Evolutionary conservation across 2,797 vertebrate genomes (phyloP).

Genomic region (Microctenopoma lineatum): DNA sequence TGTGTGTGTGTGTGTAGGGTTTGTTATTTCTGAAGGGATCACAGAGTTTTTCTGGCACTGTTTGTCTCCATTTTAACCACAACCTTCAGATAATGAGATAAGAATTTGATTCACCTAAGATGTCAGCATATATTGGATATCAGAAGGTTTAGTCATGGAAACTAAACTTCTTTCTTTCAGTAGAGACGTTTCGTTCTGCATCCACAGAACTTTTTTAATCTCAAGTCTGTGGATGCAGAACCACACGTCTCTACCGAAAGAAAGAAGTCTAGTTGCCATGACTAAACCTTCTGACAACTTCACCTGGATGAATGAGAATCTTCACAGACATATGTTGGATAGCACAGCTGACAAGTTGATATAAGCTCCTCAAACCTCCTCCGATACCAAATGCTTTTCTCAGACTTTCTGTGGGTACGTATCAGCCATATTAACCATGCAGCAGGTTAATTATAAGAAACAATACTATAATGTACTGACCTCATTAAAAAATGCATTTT

Average conservation of each 20-base stretch:
- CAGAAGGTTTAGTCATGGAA: too few relatives aligned
- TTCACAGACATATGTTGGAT: background rate
- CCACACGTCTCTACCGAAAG: too few relatives aligned
- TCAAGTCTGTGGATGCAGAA: too few relatives aligned
- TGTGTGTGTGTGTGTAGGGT: slow-evolving; percentile 10
- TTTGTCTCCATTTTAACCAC: slow-evolving; percentile 12
- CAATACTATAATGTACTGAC: background rate
- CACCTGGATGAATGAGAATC: too few relatives aligned
- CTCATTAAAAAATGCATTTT: background rate
- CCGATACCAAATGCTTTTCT: background rate
- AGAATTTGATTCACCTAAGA: background rate
- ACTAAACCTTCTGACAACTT: too few relatives aligned
- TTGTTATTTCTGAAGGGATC: background rate
- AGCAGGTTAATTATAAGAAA: background rate
- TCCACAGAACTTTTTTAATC: too few relatives aligned
- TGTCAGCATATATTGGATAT: slow-evolving; percentile 13
- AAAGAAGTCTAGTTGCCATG: too few relatives aligned
- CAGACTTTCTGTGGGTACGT: background rate
- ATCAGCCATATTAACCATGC: too few relatives aligned
- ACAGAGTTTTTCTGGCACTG: slow-evolving; percentile 4
- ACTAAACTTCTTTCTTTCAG: too few relatives aligned
- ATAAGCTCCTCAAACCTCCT: background rate
- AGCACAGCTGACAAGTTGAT: background rate
- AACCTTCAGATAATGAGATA: background rate
- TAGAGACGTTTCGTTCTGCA: too few relatives aligned